Evolutionary conservation across 2,113 vertebrate genomes (phyloP).

Genomic region (Probosciger aterrimus): DNA sequence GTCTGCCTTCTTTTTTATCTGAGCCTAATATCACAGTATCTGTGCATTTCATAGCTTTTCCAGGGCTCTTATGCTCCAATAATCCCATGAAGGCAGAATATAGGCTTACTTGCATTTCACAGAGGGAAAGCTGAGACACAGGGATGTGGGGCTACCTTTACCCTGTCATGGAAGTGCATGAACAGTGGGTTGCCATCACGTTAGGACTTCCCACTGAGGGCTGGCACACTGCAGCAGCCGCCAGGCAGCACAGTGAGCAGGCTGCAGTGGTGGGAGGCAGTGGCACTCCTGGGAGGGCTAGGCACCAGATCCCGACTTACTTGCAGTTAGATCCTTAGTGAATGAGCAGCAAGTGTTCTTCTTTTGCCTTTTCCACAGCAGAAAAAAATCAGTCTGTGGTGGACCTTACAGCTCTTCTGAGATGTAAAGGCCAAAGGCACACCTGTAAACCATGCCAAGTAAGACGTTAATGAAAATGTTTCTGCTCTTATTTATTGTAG

Average conservation of each 20-base stretch:
- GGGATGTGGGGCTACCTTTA: not conserved
- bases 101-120: not conserved
- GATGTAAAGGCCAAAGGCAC: not conserved
- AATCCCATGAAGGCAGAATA: not conserved
- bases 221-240: accelerated
- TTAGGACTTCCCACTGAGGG: not conserved
- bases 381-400: not conserved
- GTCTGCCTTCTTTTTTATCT: not conserved
- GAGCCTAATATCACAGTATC: not conserved
- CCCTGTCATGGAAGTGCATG: not conserved
- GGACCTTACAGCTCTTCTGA: not conserved
- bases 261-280: not conserved
- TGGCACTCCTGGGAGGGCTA: too few species aligned
- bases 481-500: not conserved
- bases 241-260: not conserved
- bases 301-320: not conserved
- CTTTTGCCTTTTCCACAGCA: not conserved
- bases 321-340: not conserved
- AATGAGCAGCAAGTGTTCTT: not conserved
- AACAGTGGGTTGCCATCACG: not conserved
- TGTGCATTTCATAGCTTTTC: not conserved
- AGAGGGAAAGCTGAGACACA: not conserved
- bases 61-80: not conserved
- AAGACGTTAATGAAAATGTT: not conserved
- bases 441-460: not conserved